Percentiles rank a stretch among this genome's conserved stretches.
Evolutionary conservation across 1,140 invertebrate genomes (phyloP).

Genomic region (Hylyphantes graminicola): DNA sequence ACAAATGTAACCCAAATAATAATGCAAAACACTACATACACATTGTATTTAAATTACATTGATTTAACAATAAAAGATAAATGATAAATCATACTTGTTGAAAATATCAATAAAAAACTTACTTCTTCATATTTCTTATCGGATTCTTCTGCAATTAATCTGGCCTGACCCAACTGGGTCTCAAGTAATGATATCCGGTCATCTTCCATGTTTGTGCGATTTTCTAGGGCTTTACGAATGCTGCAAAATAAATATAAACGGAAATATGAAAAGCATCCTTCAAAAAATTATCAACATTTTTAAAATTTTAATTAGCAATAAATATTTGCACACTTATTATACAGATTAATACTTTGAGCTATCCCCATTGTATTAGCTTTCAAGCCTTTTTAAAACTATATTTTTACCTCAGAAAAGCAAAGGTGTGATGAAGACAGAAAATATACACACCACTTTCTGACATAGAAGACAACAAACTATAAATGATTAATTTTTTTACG

Average conservation of each 20-base stretch:
- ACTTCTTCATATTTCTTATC: slow-evolving; percentile 99
- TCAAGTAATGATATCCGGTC: slow-evolving; percentile 95
- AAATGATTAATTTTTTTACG: too few species aligned
- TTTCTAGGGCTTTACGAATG: slow-evolving; percentile 95
- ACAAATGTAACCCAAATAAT: too few species aligned
- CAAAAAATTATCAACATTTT: neutral
- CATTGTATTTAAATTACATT: too few species aligned
- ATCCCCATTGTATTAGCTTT: too few species aligned
- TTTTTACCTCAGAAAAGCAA: too few species aligned
- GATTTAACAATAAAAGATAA: neutral
- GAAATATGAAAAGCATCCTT: neutral
- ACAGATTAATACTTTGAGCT: too few species aligned
- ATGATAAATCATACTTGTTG: neutral
- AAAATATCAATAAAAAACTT: slow-evolving; percentile 45
- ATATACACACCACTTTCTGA: too few species aligned
- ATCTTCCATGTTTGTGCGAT: slow-evolving; percentile 98
- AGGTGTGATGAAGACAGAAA: too few species aligned
- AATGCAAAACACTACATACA: too few species aligned
- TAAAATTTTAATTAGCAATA: neutral
- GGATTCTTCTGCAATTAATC: slow-evolving; percentile 97
- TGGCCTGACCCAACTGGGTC: slow-evolving; percentile 93
- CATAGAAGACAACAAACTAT: too few species aligned
- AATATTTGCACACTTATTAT: neutral
- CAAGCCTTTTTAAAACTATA: too few species aligned
- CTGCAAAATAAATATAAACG: slow-evolving; percentile 9